A percentile compares a stretch with the other conserved stretches of the same genome.
phyloP scores from a whole-genome alignment of 92 coral and sea anemone genomes.

The Pocillopora meandrina region DNA sequence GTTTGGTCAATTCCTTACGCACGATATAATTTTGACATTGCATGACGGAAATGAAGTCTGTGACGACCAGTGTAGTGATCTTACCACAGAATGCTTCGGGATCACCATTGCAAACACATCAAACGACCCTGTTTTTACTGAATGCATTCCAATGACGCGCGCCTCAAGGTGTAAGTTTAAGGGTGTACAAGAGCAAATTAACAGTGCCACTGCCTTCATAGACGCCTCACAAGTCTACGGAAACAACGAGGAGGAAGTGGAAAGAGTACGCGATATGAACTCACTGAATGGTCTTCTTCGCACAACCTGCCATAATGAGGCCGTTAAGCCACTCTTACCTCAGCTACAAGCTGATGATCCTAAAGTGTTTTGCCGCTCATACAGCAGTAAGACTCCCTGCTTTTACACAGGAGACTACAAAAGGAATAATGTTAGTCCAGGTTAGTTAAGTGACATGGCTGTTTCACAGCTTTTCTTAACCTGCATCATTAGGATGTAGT shows the following conservation, averaged over 20 bases:
- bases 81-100: background rate
- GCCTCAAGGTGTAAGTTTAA: constrained; percentile 23
- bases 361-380: background rate
- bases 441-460: background rate
- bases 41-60: constrained; percentile 67
- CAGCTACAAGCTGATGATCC: background rate
- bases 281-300: background rate
- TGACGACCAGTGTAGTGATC: background rate
- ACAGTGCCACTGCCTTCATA: constrained; percentile 77
- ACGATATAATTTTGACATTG: constrained; percentile 81
- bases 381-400: constrained; percentile 25
- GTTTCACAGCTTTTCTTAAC: background rate
- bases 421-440: constrained; percentile 71
- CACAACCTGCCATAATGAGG: background rate
- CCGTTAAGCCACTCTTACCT: background rate
- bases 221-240: constrained; percentile 91
- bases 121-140: background rate
- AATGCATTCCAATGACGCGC: constrained; percentile 2
- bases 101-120: background rate
- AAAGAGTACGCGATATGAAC: background rate
- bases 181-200: constrained; percentile 73
- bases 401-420: constrained; percentile 86
- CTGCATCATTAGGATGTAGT: background rate
- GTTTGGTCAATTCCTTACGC: constrained; percentile 88
- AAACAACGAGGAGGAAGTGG: constrained; percentile 13